Percentiles rank a stretch among this genome's conserved stretches.
Evolutionary conservation across 2,797 vertebrate species (phyloP).

Genomic region (Pangasius mekongensis): DNA sequence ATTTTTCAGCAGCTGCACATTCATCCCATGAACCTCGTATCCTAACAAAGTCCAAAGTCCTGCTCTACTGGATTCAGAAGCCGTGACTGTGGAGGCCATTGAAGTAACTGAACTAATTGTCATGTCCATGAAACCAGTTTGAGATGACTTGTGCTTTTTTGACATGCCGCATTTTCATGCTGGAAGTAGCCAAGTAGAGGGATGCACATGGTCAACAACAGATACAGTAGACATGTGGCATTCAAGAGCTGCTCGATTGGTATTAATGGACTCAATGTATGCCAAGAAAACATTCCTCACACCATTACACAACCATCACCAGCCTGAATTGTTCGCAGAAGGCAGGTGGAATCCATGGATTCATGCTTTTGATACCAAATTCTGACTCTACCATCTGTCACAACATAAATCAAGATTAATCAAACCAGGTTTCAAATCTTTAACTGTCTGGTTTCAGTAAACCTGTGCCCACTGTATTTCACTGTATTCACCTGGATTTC

Average conservation of each 20-base stretch:
- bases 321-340: not conserved
- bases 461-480: not conserved
- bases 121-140: not conserved
- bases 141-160: not conserved
- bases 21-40: too few species aligned
- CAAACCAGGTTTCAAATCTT: not conserved
- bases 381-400: not conserved
- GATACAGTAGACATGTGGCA: not conserved
- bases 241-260: not conserved
- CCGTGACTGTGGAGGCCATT: not conserved
- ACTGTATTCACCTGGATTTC: not conserved
- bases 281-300: constrained; percentile 2
- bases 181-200: not conserved
- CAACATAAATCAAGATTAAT: not conserved
- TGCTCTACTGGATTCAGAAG: not conserved
- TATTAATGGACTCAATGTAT: not conserved
- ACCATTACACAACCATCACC: not conserved
- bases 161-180: not conserved
- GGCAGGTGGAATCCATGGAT: not conserved
- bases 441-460: not conserved
- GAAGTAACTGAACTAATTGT: not conserved
- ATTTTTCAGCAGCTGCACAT: not conserved
- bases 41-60: not conserved
- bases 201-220: not conserved
- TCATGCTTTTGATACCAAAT: not conserved